Evolutionary conservation across 1,140 invertebrate species (phyloP), one percentile per base, ranked within the genome.

Genomic region (Drosophila lini): DNA sequence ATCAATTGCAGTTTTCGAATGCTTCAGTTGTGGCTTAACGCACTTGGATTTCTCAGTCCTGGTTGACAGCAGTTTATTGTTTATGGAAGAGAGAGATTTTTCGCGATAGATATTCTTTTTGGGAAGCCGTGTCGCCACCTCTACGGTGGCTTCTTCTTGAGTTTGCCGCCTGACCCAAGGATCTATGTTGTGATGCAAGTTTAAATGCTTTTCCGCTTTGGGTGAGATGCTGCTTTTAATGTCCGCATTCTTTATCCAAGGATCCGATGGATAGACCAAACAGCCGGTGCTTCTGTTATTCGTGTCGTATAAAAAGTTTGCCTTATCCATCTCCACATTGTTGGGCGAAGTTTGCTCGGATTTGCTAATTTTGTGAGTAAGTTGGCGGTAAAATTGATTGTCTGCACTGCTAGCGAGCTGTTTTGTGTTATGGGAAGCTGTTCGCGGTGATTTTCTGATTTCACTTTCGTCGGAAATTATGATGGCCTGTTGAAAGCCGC

Each of bases 321-420:
- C 41, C 5, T 84, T 83, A 16, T 78, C 74, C 19, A 80, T 65
- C 36, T 90, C 91, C 3, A 91, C 57, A 45, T 85, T 80, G 65
- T 86, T 92, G 28, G 92, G 92, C 5, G 92, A 93, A 10, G 92
- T 91, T 57, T 91, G 91, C 71, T 92, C 91, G 4, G 88, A 90
- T 71, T 79, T 88, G 59, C 80, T 71, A 42, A 81, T 91, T 56
- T 73, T 76, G 44, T 77, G 57, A 38, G 53, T 76, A 45, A 76
- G 53, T 48, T 78, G 64, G n/a, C 52, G 42, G 45, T 57, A 74
- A 34, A 52, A 74, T 57, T 75, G 69, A 81, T 77, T 91, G 76
- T 85, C 85, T 62, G 52, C 62, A 62, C 52, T 74, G 52, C 40
- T 55, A 40, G 56, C 42, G 38, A 64, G 44, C 25, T 48, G 61